A percentile compares a stretch with the other conserved stretches of the same genome.
Conservation (phyloP, 2,888 invertebrate genomes). For the Thecocarcelia acutangulata region DNA sequence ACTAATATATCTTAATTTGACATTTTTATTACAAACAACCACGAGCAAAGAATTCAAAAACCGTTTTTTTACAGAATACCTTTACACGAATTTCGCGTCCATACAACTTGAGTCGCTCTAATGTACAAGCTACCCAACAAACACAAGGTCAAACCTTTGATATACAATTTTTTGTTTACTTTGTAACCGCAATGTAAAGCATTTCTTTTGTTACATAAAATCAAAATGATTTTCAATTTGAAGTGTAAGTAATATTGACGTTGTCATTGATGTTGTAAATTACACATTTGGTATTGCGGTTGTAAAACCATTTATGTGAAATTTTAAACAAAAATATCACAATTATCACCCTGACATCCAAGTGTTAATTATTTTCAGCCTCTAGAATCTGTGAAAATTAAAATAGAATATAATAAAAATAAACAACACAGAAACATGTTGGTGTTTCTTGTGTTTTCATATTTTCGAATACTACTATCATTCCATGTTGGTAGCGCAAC, state of each 20-base stretch:
- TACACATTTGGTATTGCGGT: constrained; percentile 4
- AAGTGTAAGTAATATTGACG: background rate
- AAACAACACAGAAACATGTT: background rate
- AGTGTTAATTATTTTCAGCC: constrained; percentile 64
- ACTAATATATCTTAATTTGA: no score
- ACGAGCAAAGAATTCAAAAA: no score
- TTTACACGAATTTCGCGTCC: no score
- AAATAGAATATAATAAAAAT: no score
- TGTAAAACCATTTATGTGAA: constrained; percentile 43
- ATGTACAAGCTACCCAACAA: no score
- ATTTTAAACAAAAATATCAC: constrained; percentile 36
- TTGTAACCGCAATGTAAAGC: no score
- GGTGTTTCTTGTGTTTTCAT: background rate
- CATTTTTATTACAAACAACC: no score
- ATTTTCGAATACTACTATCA: constrained; percentile 10
- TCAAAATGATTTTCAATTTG: background rate
- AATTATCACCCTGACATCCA: constrained; percentile 64
- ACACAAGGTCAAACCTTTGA: no score
- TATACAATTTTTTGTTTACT: no score
- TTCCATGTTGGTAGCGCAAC: constrained; percentile 25
- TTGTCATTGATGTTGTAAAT: constrained; percentile 11
- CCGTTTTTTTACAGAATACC: no score
- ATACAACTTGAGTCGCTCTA: no score
- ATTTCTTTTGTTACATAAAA: no score
- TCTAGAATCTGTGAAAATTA: constrained; percentile 49